phyloP scores from a whole-genome alignment of 2,888 invertebrate species.

The Galerucella nymphaeae region DNA sequence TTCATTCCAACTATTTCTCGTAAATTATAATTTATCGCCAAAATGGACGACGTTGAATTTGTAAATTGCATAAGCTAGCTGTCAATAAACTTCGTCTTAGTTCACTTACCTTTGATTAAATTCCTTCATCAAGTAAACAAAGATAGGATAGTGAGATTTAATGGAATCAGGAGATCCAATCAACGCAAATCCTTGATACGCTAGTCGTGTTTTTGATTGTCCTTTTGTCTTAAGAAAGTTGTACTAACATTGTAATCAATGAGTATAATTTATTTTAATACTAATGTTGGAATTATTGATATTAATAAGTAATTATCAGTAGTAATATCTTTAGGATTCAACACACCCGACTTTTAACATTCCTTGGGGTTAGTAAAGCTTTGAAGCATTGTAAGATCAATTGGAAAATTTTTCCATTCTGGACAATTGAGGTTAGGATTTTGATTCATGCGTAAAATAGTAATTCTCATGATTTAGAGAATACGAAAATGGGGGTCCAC shows the following conservation, averaged over 20 bases:
- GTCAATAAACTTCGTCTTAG: conserved; percentile 8
- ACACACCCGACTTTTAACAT: too few relatives aligned
- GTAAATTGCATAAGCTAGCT: background rate
- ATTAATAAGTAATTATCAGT: too few relatives aligned
- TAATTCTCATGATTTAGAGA: too few relatives aligned
- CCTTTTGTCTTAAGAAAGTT: background rate
- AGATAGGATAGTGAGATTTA: conserved; percentile 8
- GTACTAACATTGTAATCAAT: background rate
- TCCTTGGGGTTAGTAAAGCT: too few relatives aligned
- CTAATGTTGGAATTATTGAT: too few relatives aligned
- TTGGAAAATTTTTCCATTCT: too few relatives aligned
- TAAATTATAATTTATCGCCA: background rate
- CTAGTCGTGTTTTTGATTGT: background rate
- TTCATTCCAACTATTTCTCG: background rate
- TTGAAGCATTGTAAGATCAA: too few relatives aligned
- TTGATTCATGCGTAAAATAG: too few relatives aligned
- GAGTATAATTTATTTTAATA: too few relatives aligned
- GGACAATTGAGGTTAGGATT: too few relatives aligned
- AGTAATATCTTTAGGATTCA: too few relatives aligned
- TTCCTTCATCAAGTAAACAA: conserved; percentile 8
- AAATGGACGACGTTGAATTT: background rate
- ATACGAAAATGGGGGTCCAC: too few relatives aligned
- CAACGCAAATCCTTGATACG: conserved; percentile 5
- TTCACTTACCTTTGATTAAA: conserved; percentile 5
- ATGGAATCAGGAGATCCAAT: background rate